phyloP scores from a whole-genome alignment of 2,113 vertebrate genomes.

The Neolamprologus brichardi region DNA sequence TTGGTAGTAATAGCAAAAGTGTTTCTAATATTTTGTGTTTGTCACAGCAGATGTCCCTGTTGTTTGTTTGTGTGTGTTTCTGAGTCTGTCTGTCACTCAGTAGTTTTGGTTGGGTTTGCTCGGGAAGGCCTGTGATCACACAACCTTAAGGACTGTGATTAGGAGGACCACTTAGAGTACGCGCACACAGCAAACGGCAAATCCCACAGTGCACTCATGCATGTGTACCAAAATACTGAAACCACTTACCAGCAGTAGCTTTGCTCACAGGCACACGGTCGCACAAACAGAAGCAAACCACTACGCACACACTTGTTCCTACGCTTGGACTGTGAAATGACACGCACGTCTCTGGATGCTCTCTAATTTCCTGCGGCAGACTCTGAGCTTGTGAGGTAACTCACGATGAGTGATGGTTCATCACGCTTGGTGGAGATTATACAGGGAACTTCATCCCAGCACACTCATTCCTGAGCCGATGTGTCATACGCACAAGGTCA shows the following conservation, averaged over 20 bases:
- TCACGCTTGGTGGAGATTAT: neutral
- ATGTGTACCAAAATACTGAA: neutral
- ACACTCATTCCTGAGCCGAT: neutral
- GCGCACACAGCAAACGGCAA: neutral
- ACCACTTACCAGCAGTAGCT: neutral
- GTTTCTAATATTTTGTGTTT: neutral
- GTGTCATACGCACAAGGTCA: neutral
- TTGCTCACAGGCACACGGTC: neutral
- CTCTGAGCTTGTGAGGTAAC: constrained; percentile 7
- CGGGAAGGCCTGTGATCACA: constrained; percentile 48
- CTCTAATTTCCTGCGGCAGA: constrained; percentile 39
- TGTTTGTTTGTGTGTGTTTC: constrained; percentile 12
- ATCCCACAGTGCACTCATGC: neutral
- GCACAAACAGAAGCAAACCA: constrained; percentile 12
- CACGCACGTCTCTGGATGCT: neutral
- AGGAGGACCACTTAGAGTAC: neutral
- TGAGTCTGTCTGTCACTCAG: constrained; percentile 14
- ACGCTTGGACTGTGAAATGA: neutral
- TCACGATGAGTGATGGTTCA: constrained; percentile 3
- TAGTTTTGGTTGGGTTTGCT: neutral
- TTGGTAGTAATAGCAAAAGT: neutral
- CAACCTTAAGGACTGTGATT: constrained; percentile 60
- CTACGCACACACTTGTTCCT: neutral
- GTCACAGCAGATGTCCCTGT: neutral
- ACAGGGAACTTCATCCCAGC: neutral